Percentiles rank a stretch among this genome's conserved stretches.
Conservation (phyloP, 2,113 vertebrate species). For the Gymnarchus niloticus region DNA sequence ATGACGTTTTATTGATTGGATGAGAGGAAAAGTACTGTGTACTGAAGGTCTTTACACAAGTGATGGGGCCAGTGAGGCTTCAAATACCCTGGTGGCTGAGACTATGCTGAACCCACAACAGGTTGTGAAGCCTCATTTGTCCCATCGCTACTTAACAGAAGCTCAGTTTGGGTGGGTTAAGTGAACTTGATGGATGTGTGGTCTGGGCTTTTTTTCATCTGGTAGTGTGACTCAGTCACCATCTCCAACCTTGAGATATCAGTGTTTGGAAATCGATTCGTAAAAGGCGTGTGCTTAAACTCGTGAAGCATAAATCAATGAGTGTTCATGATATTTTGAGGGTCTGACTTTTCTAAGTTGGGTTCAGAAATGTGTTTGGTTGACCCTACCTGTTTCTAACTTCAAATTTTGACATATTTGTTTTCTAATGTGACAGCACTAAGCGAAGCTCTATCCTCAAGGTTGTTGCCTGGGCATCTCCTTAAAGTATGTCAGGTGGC, state of each 20-base stretch:
- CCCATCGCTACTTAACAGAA: no score
- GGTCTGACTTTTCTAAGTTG: not conserved
- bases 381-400: not conserved
- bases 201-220: no score
- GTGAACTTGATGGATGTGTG: not conserved
- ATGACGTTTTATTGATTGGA: not conserved
- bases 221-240: no score
- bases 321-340: not conserved
- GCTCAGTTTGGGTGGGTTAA: not conserved
- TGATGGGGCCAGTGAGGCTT: no score
- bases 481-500: constrained; percentile 28
- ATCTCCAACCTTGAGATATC: no score
- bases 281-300: not conserved
- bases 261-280: no score
- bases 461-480: constrained; percentile 23
- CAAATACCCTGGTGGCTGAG: no score
- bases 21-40: not conserved
- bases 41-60: no score
- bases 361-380: not conserved
- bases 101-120: no score
- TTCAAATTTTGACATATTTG: not conserved
- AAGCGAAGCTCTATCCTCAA: not conserved
- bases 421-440: not conserved
- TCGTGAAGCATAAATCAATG: not conserved
- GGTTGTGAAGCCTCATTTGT: no score